Base-by-base conservation (phyloP, 2,113 vertebrate species). In the Melanerpes aurifrons region DNA sequence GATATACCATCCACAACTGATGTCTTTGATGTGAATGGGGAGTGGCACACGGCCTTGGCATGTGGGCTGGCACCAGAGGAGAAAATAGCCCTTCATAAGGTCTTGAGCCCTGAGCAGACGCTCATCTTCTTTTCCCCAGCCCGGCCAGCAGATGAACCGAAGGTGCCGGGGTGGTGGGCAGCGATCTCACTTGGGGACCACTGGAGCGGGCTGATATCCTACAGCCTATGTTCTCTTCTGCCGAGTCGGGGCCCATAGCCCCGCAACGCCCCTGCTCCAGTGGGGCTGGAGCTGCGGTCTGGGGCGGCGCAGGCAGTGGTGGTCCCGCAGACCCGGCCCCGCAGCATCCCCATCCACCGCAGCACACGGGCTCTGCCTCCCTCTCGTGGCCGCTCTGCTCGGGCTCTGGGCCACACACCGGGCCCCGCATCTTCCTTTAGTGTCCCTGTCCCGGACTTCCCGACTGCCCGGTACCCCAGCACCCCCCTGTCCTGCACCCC, bases 1-100 rank as follows among this genome's bases (percentile, higher is more conserved):
- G 50, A 1, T 26, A n/a, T 4, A 67, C 59, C 54, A 66, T 12
- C 29, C 61, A n/a, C 26, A 45, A 3, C 13, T 1, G 5, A 6
- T 1, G 1, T 2, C 16, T 54, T 19, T 0, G 0, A 17, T 21
- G 45, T 4, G 29, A 32, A 10, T 0, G 0, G 17, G 35, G 12
- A 78, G 29, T 4, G 25, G 25, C 45, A 58, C 32, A 37, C 13
- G 37, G 61, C 84, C 31, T 29, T 14, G 79, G 50, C 45, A 26
- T 12, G 21, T 1, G 7, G 24, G 67, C 48, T 67, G 40, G 12
- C 9, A 6, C 11, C 3, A 10, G 28, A 37, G 82, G 3, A 57
- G 37, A 29, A 83, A 79, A 53, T 3, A 71, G 48, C 59, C 17
- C 68, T 47, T 61, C 0, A 9, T 21, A 69, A 82, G 28, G 18